Base-by-base conservation (phyloP, 37 sponge, comb jelly and placozoan species). In the Agelas oroides region DNA sequence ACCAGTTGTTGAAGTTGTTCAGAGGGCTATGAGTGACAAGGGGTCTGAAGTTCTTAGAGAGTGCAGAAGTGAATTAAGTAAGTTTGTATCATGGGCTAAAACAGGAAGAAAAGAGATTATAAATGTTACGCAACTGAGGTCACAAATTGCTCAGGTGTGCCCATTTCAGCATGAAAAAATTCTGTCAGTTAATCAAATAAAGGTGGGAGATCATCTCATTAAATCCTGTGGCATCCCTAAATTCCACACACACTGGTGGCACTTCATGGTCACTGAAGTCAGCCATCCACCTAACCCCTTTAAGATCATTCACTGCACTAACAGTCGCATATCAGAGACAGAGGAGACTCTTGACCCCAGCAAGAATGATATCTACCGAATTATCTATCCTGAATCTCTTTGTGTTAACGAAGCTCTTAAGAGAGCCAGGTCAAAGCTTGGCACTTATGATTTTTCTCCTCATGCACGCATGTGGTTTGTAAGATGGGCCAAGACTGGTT, bases 401-500 rank as follows among this genome's bases (percentile, higher is more conserved):
- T 35, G 76, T 32, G 25, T 66, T 14, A 46, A 59, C 1, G 15
- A 52, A 53, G 57, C 84, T 21, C 63, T 84, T 12, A 30, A 54
- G 76, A 84, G 84, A 66, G 84, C 84, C 13, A 75, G 76, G 65
- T 70, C 41, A 1, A 11, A 53, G 21, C 2, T 84, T 34, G 58
- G 58, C 6, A 70, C 11, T 20, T 2, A 25, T 5, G 21, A 33
- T 6, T 54, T 80, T 12, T 54, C 37, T 55, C 81, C 81, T 1
- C 21, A 31, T 13, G 70, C 81, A n/a, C 74, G 84, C 1, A 53
- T 76, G 84, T 76, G 76, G 68, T 84, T 84, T 32, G 76, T 84
- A 11, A 65, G 76, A 40, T 76, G 84, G 76, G 84, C 84, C 5
- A 84, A 84, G 28, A 84, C 84, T 23, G 84, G 84, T 14, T 84